Conservation (phyloP, 1,140 invertebrate genomes). For the Chelonus insularis region DNA sequence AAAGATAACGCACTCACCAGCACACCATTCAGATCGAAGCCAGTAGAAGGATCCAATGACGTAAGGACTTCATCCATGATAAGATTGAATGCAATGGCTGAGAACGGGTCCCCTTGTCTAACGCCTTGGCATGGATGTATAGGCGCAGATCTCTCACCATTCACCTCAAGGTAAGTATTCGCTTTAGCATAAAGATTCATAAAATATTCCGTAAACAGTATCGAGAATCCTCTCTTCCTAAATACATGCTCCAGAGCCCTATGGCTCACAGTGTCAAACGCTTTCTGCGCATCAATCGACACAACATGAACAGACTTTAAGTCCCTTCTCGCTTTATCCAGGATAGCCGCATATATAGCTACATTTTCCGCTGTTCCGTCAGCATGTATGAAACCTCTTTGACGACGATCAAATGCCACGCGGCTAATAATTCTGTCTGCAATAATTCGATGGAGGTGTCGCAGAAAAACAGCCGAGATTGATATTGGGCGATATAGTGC, state of each 20-base stretch:
- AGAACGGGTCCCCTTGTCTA: not conserved
- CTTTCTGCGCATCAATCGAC: slow-evolving; percentile 40
- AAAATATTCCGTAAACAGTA: not conserved
- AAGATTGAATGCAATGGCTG: not conserved
- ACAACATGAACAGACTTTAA: slow-evolving; percentile 28
- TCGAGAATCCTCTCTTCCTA: too few species aligned
- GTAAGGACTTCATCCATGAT: not conserved
- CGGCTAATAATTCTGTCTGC: too few species aligned
- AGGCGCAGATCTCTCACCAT: not conserved
- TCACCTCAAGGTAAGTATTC: not conserved
- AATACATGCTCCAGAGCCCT: too few species aligned
- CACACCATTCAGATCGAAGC: not conserved
- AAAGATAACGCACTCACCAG: not conserved
- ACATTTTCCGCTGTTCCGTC: slow-evolving; percentile 22
- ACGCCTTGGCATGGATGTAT: not conserved
- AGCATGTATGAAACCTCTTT: slow-evolving; percentile 20
- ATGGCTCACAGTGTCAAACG: slow-evolving; percentile 43
- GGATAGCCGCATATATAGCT: not conserved
- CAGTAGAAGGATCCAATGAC: not conserved
- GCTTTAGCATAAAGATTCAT: not conserved
- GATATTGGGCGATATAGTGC: slow-evolving; percentile 24
- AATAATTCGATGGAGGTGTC: slow-evolving; percentile 23
- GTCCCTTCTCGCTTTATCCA: slow-evolving; percentile 8
- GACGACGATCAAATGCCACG: not conserved
- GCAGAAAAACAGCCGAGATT: slow-evolving; percentile 22